Evolutionary conservation across 2,888 invertebrate species (phyloP).

Genomic region (Panzeria rudis): DNA sequence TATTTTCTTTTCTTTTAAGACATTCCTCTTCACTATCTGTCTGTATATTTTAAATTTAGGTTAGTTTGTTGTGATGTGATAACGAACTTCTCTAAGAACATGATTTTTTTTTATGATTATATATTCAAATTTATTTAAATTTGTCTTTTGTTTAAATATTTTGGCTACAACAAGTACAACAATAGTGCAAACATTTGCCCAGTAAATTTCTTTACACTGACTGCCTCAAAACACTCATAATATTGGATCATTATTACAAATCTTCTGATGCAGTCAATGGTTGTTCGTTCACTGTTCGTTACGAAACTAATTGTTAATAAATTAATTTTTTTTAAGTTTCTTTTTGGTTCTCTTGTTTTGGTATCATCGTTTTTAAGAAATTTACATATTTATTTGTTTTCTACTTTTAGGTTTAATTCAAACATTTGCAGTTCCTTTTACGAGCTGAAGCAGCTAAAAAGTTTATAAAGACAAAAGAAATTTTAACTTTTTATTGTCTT

Average conservation of each 20-base stretch:
- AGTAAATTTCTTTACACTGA: neutral
- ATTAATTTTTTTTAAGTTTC: conserved; percentile 1
- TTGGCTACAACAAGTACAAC: conserved; percentile 1
- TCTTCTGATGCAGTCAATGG: neutral
- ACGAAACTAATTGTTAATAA: conserved; percentile 31
- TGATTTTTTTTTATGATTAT: neutral
- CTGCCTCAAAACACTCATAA: neutral
- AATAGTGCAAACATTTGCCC: neutral
- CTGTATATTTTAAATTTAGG: neutral
- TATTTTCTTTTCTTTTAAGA: neutral
- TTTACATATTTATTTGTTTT: conserved; percentile 35
- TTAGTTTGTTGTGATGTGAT: conserved; percentile 3
- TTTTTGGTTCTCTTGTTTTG: conserved; percentile 14
- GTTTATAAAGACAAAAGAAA: neutral
- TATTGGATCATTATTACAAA: conserved; percentile 15
- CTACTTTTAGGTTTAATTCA: neutral
- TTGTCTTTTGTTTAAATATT: conserved; percentile 11
- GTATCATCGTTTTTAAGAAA: conserved; percentile 22
- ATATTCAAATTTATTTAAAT: neutral
- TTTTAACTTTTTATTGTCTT: neutral
- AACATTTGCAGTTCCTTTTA: neutral
- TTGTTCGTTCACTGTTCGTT: neutral
- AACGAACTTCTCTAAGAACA: conserved; percentile 26
- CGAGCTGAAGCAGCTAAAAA: neutral
- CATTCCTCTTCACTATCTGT: neutral